A percentile compares a stretch with the other conserved stretches of the same genome.
Conservation (phyloP, 2,888 invertebrate species). For the Dryobota labecula region DNA sequence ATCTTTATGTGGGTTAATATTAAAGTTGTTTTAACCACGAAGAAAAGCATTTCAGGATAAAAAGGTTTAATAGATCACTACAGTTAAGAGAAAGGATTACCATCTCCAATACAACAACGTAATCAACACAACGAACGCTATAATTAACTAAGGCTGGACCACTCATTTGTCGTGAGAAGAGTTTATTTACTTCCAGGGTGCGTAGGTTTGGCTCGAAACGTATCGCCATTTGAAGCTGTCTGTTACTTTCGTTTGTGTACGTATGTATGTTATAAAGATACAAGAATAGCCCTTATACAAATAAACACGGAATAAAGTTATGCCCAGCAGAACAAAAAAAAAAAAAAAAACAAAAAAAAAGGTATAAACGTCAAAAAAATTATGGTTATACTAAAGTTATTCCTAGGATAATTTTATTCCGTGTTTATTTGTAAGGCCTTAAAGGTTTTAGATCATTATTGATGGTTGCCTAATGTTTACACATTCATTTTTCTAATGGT, state of each 20-base stretch:
- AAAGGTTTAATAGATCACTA: conserved; percentile 5
- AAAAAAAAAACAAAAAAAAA: too few relatives aligned
- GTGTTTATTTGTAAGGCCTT: too few relatives aligned
- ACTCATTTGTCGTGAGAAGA: conserved; percentile 41
- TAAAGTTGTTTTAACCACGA: too few relatives aligned
- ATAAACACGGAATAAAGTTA: too few relatives aligned
- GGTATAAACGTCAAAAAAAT: too few relatives aligned
- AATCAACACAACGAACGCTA: conserved; percentile 25
- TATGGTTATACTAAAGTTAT: too few relatives aligned
- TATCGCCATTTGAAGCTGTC: conserved; percentile 21
- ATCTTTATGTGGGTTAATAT: too few relatives aligned
- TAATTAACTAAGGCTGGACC: conserved; percentile 47
- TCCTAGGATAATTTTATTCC: too few relatives aligned
- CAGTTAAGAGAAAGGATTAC: conserved; percentile 1
- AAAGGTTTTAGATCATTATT: neutral
- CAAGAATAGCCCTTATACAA: too few relatives aligned
- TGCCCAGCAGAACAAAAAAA: too few relatives aligned
- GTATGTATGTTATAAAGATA: too few relatives aligned
- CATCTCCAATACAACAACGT: conserved; percentile 29
- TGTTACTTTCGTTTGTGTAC: neutral
- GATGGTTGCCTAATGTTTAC: neutral
- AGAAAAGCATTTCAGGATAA: neutral
- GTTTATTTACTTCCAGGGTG: neutral
- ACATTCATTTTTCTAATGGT: neutral
- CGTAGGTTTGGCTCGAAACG: conserved; percentile 11